Evolutionary conservation across 2,888 invertebrate species (phyloP).

Genomic region (Epistrophe grossulariae): DNA sequence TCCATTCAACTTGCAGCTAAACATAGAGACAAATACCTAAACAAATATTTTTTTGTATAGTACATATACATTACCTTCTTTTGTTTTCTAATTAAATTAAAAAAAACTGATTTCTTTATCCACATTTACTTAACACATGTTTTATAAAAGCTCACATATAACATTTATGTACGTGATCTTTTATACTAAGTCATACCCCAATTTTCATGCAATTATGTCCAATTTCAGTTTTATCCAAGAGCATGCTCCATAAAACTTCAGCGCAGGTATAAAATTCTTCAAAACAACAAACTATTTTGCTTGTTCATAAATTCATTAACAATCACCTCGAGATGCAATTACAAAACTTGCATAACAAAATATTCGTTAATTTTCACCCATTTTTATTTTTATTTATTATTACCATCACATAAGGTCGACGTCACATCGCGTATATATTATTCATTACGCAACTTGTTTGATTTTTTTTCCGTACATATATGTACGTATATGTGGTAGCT

Average conservation of each 20-base stretch:
- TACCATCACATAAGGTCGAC: slow-evolving; percentile 44
- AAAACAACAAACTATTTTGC: slow-evolving; percentile 16
- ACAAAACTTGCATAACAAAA: slow-evolving; percentile 55
- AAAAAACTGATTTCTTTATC: neutral
- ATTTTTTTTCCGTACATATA: neutral
- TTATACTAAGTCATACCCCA: neutral
- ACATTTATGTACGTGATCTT: neutral
- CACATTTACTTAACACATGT: neutral
- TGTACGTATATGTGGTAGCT: slow-evolving; percentile 31
- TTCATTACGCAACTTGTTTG: slow-evolving; percentile 52
- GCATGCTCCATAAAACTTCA: slow-evolving; percentile 7
- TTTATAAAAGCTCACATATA: neutral
- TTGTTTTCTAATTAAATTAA: neutral
- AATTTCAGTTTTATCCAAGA: slow-evolving; percentile 43
- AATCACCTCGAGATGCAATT: slow-evolving; percentile 71
- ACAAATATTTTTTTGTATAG: too few species aligned
- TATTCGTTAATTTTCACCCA: slow-evolving; percentile 40
- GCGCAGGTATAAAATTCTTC: neutral
- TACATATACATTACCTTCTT: too few species aligned
- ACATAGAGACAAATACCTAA: too few species aligned
- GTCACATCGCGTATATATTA: slow-evolving; percentile 44
- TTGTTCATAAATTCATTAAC: slow-evolving; percentile 59
- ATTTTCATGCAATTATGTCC: slow-evolving; percentile 1
- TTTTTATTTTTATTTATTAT: slow-evolving; percentile 41
- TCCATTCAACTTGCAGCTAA: too few species aligned